Evolutionary conservation across 2,113 vertebrate genomes (phyloP).

Genomic region (Typhlomys cinereus): DNA sequence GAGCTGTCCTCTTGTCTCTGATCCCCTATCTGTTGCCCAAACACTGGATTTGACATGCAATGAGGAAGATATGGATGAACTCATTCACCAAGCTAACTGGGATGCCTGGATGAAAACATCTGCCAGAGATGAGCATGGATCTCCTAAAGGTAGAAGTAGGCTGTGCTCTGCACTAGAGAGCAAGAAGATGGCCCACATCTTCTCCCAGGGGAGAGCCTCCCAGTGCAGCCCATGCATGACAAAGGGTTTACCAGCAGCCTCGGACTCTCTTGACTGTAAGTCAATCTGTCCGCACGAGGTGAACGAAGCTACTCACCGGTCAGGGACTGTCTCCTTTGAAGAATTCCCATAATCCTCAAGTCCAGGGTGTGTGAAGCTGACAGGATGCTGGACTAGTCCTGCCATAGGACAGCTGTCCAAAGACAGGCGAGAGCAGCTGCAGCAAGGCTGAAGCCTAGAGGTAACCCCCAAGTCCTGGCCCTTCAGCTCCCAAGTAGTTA

Average conservation of each 20-base stretch:
- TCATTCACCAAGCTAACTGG: background rate
- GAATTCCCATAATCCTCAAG: background rate
- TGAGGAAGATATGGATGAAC: background rate
- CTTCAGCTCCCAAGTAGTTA: background rate
- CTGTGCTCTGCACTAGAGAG: background rate
- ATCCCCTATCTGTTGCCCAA: background rate
- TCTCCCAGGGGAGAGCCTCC: background rate
- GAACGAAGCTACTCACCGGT: background rate
- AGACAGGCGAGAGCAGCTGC: background rate
- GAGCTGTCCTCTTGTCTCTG: background rate
- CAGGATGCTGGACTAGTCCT: background rate
- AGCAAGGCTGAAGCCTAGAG: background rate
- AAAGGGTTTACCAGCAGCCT: background rate
- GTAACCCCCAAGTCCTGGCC: background rate
- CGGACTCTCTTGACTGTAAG: background rate
- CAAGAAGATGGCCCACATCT: background rate
- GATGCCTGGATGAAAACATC: background rate
- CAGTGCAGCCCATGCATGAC: accelerated
- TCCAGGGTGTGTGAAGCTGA: accelerated
- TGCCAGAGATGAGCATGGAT: background rate
- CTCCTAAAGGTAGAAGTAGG: background rate
- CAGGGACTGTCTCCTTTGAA: background rate
- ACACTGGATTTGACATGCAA: background rate
- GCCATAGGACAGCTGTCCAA: accelerated
- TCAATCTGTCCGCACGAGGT: background rate